These are phyloP conservation scores for Manis crassicaudata DNA, from an alignment of 2,797 vertebrate species.

Conservation along the genomic window DNA sequence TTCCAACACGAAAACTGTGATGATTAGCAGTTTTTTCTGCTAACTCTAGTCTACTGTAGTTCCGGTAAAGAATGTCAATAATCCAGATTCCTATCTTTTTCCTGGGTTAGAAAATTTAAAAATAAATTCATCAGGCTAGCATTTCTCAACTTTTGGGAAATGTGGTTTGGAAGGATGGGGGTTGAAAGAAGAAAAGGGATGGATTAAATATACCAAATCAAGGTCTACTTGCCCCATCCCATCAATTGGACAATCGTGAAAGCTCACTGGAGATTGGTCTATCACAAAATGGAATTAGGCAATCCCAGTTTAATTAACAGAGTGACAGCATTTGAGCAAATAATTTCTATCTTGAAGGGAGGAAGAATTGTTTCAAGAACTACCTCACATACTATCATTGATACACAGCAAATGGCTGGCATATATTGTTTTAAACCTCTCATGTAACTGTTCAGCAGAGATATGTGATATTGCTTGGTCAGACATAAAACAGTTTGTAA, in stretches of 20 bases:
- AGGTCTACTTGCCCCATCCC: neutral
- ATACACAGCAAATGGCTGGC: constrained; percentile 45
- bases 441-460: constrained; percentile 37
- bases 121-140: constrained; percentile 78
- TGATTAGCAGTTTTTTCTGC: constrained; percentile 78
- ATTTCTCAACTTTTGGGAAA: constrained; percentile 71
- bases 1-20: constrained; percentile 77
- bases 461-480: constrained; percentile 28
- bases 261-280: neutral
- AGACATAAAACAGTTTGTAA: constrained; percentile 70
- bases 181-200: constrained; percentile 17
- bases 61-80: constrained; percentile 75
- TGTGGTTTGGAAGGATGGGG: constrained; percentile 56
- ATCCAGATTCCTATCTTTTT: constrained; percentile 77
- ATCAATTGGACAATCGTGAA: neutral
- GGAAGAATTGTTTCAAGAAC: constrained; percentile 37
- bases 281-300: constrained; percentile 46
- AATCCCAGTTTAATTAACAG: constrained; percentile 19
- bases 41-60: constrained; percentile 72
- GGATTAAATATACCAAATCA: constrained; percentile 39
- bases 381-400: constrained; percentile 18
- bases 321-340: constrained; percentile 25
- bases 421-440: neutral
- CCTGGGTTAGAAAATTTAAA: constrained; percentile 76
- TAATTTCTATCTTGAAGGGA: constrained; percentile 27